phyloP scores from a whole-genome alignment of 2,113 vertebrate genomes.

The Tringa solitaria region DNA sequence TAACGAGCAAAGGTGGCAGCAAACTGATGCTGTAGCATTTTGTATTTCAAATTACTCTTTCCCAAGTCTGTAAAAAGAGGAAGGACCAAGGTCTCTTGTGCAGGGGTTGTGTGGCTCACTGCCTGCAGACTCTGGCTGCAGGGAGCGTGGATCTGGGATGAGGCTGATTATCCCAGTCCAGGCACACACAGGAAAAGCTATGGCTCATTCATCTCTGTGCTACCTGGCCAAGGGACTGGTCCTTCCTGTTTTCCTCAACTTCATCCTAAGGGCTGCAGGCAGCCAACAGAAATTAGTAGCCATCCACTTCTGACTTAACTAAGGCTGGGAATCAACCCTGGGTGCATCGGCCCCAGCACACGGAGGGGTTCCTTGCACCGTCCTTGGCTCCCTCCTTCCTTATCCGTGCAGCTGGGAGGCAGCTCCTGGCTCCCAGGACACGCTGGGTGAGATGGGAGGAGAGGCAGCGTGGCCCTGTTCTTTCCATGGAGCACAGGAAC shows the following conservation, averaged over 20 bases:
- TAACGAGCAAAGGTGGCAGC: background rate
- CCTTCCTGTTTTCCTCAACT: background rate
- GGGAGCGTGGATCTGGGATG: background rate
- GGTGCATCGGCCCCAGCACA: accelerated
- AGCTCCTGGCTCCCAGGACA: background rate
- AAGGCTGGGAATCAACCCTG: background rate
- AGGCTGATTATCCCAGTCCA: background rate
- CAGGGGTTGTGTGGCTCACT: background rate
- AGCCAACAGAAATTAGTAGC: background rate
- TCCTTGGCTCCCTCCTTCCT: background rate
- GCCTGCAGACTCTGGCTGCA: background rate
- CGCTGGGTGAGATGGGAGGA: background rate
- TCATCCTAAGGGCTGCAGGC: background rate
- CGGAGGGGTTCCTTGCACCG: background rate
- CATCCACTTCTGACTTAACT: background rate
- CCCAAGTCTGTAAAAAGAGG: background rate
- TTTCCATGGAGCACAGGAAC: background rate
- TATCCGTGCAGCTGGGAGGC: background rate
- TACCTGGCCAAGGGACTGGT: background rate
- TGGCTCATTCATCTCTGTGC: conserved; percentile 32
- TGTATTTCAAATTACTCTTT: background rate
- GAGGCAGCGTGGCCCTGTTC: background rate
- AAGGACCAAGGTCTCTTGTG: background rate
- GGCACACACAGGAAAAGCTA: background rate
- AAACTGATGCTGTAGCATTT: background rate